A percentile compares a stretch with the other conserved stretches of the same genome.
Conservation (phyloP, 2,113 vertebrate species). For the Thalassoma bifasciatum region DNA sequence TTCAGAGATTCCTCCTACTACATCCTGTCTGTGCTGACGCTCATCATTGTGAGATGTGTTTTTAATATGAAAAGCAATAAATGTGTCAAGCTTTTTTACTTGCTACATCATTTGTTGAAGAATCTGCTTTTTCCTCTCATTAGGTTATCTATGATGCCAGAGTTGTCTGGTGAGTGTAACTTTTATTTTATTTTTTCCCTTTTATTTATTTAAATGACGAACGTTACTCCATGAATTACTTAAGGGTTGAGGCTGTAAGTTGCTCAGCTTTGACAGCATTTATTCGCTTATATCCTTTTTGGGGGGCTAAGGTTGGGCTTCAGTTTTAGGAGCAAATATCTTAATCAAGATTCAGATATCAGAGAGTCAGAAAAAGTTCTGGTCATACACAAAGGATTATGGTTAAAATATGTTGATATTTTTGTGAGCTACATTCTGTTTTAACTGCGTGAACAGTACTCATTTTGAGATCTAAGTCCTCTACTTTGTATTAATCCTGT, state of each 20-base stretch:
- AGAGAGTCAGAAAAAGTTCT: too few relatives aligned
- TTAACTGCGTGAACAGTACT: too few relatives aligned
- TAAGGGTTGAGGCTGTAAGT: not conserved
- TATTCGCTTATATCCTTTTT: too few relatives aligned
- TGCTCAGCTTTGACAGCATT: not conserved
- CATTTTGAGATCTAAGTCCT: too few relatives aligned
- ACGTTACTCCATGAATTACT: not conserved
- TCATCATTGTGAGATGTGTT: conserved; percentile 80
- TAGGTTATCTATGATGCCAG: conserved; percentile 84
- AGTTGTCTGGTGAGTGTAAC: conserved; percentile 82
- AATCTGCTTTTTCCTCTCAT: conserved; percentile 7
- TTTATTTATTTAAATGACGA: too few relatives aligned
- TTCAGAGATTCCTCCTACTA: conserved; percentile 84
- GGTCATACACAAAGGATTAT: too few relatives aligned
- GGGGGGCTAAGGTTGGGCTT: too few relatives aligned
- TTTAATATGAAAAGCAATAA: not conserved
- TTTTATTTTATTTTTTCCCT: not conserved
- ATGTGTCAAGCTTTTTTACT: not conserved
- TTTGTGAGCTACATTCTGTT: too few relatives aligned
- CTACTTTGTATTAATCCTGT: not conserved
- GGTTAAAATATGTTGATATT: too few relatives aligned
- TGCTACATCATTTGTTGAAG: not conserved
- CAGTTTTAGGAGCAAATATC: too few relatives aligned
- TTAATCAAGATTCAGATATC: too few relatives aligned
- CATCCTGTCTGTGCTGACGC: conserved; percentile 82